A percentile compares a stretch with the other conserved stretches of the same genome.
phyloP scores from a whole-genome alignment of 2,113 vertebrate species.

The Python bivittatus region DNA sequence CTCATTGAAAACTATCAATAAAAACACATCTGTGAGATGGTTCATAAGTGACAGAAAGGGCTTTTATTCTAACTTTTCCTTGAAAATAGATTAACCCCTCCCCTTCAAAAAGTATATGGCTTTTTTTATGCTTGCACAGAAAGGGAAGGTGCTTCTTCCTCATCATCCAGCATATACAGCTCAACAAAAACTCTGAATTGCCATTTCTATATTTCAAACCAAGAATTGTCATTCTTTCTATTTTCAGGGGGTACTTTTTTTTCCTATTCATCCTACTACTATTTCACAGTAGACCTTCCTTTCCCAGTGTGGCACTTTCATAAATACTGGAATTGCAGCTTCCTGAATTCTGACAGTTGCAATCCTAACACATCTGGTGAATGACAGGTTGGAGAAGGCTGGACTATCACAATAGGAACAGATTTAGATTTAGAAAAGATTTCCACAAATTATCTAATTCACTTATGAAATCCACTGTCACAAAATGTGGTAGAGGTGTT shows the following conservation, averaged over 20 bases:
- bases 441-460: not conserved
- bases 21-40: not conserved
- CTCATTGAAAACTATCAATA: conserved; percentile 28
- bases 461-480: not conserved
- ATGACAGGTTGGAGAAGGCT: not conserved
- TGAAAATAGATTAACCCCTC: conserved; percentile 21
- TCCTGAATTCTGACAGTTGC: not conserved
- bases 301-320: not conserved
- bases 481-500: not conserved
- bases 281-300: not conserved
- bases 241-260: not conserved
- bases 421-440: not conserved
- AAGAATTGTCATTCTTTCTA: not conserved
- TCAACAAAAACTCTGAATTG: not conserved
- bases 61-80: not conserved
- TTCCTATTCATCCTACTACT: not conserved
- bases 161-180: not conserved
- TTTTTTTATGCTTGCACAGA: conserved; percentile 7
- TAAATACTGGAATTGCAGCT: not conserved
- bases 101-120: not conserved
- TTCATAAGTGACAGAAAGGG: not conserved
- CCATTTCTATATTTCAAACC: not conserved
- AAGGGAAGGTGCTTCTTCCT: not conserved
- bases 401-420: not conserved
- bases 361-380: not conserved